Percentiles rank a stretch among this genome's conserved stretches.
Evolutionary conservation across 2,888 invertebrate species (phyloP).

Genomic region (Chouioia cunea): DNA sequence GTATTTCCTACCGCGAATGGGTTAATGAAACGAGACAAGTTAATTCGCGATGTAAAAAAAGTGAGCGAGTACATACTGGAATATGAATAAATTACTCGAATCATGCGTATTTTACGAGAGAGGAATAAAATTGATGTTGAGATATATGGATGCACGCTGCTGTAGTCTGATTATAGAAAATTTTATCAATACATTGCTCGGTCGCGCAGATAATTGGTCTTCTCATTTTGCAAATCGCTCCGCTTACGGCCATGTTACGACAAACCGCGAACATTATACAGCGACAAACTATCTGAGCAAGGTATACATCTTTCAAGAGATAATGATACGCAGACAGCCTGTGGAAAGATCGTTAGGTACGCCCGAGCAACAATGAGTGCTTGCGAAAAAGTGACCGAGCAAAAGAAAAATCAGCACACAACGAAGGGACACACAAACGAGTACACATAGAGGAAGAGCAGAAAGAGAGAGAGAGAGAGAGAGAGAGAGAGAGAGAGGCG

Average conservation of each 20-base stretch:
- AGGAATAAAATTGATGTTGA: too few species aligned
- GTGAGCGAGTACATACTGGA: too few species aligned
- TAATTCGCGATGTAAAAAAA: too few species aligned
- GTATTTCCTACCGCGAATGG: too few species aligned
- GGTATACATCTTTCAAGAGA: constrained; percentile 25
- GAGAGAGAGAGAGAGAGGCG: constrained; percentile 5
- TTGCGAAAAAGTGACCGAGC: background rate
- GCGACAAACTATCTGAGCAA: constrained; percentile 21
- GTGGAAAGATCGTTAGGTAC: constrained; percentile 32
- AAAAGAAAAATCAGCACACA: constrained; percentile 22
- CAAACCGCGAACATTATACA: background rate
- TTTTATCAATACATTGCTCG: too few species aligned
- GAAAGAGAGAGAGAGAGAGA: background rate
- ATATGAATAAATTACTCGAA: too few species aligned
- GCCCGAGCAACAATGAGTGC: constrained; percentile 38
- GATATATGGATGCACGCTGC: too few species aligned
- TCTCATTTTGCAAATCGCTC: too few species aligned
- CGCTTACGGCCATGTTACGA: constrained; percentile 7
- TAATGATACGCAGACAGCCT: constrained; percentile 38
- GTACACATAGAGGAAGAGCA: constrained; percentile 2
- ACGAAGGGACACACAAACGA: constrained; percentile 20
- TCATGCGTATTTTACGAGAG: too few species aligned
- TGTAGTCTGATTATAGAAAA: too few species aligned
- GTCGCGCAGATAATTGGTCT: too few species aligned
- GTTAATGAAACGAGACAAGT: too few species aligned